Conservation (phyloP, 2,888 invertebrate genomes). For the Hedychridium roseum region DNA sequence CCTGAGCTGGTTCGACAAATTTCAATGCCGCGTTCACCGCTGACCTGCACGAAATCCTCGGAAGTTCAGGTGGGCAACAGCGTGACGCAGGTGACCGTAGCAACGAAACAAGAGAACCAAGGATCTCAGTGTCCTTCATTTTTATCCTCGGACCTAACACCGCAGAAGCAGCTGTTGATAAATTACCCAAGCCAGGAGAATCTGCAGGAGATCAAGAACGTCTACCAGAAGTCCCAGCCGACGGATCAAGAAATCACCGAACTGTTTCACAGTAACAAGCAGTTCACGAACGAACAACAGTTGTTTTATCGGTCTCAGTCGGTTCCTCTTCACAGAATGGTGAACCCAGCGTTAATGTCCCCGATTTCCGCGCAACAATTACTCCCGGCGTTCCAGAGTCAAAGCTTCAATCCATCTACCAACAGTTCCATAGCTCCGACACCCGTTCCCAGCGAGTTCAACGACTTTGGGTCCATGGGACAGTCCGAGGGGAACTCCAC, state of each 20-base stretch:
- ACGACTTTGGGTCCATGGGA: conserved; percentile 73
- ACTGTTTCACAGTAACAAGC: conserved; percentile 69
- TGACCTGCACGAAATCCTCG: conserved; percentile 44
- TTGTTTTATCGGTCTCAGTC: conserved; percentile 75
- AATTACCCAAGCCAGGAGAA: conserved; percentile 61
- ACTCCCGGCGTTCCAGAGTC: conserved; percentile 45
- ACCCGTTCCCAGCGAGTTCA: conserved; percentile 76
- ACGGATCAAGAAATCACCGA: conserved; percentile 70
- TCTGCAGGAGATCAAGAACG: conserved; percentile 53
- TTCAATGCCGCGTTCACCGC: conserved; percentile 43
- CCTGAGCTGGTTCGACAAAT: conserved; percentile 41
- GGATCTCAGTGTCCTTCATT: conserved; percentile 35
- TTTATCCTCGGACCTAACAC: conserved; percentile 43
- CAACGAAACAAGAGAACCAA: conserved; percentile 31
- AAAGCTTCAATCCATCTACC: conserved; percentile 64
- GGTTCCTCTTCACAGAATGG: conserved; percentile 75
- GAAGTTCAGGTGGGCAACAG: conserved; percentile 44
- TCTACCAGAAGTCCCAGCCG: conserved; percentile 48
- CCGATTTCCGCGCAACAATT: conserved; percentile 58
- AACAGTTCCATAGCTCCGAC: conserved; percentile 75
- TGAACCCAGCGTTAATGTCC: conserved; percentile 57
- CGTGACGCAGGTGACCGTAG: conserved; percentile 26
- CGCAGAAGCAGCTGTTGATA: conserved; percentile 57
- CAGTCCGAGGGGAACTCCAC: conserved; percentile 68
- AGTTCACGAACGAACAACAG: conserved; percentile 57